Conservation (phyloP, 1,140 invertebrate species). For the Pissodes strobi region DNA sequence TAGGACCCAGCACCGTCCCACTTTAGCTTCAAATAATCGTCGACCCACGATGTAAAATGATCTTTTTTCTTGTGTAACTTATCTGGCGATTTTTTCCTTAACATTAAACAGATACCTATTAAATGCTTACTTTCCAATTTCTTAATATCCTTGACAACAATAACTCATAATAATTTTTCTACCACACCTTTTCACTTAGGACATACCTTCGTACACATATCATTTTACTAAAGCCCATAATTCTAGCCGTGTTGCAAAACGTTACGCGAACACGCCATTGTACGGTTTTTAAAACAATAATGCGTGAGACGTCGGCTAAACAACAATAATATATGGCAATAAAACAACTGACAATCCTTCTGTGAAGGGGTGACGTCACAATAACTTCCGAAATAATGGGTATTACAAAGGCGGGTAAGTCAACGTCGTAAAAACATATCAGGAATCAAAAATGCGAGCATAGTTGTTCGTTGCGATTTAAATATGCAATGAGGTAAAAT, state of each 20-base stretch:
- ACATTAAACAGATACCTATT: neutral
- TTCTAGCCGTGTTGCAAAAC: conserved; percentile 7
- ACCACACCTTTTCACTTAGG: conserved; percentile 7
- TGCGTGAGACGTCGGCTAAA: conserved; percentile 1
- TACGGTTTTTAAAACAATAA: conserved; percentile 3
- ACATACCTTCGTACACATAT: neutral
- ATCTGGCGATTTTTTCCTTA: neutral
- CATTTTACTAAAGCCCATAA: conserved; percentile 15
- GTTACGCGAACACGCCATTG: neutral
- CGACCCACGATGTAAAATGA: too few species aligned
- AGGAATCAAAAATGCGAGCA: too few species aligned
- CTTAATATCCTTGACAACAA: conserved; percentile 15
- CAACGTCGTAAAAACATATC: neutral
- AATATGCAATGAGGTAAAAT: too few species aligned
- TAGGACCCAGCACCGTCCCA: too few species aligned
- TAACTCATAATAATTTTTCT: conserved; percentile 13
- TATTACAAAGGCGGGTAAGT: conserved; percentile 1
- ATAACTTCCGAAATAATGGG: conserved; percentile 24
- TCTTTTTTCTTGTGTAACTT: too few species aligned
- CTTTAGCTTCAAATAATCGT: too few species aligned
- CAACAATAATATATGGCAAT: conserved; percentile 17
- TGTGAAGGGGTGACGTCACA: conserved; percentile 17
- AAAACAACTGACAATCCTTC: conserved; percentile 8
- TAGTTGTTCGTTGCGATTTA: too few species aligned
- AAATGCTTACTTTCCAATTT: neutral